Evolutionary conservation across 2,888 invertebrate species (phyloP).

Genomic region (Danaus chrysippus): DNA sequence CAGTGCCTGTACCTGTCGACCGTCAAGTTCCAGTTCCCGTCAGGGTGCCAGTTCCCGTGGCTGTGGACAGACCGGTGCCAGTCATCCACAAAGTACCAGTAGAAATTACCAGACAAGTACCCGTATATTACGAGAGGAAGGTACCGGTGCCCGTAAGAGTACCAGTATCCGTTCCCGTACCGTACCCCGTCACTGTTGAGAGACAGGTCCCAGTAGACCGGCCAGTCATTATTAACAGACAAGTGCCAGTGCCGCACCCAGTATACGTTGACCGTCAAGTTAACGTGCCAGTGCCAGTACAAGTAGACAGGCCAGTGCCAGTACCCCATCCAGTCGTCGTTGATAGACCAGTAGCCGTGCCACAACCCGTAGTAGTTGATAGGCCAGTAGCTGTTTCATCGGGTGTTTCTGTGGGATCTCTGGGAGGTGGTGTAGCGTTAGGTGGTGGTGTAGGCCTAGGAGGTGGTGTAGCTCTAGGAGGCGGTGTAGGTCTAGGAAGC

Average conservation of each 20-base stretch:
- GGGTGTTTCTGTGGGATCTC: conserved; percentile 15
- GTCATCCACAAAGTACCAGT: conserved; percentile 76
- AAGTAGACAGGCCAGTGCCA: conserved; percentile 74
- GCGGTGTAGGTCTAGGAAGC: neutral
- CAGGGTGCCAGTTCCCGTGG: conserved; percentile 73
- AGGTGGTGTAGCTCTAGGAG: conserved; percentile 3
- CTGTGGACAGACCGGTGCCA: conserved; percentile 74
- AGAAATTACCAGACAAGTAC: conserved; percentile 69
- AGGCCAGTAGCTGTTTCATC: conserved; percentile 45
- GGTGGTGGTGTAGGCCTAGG: conserved; percentile 12
- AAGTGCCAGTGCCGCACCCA: conserved; percentile 71
- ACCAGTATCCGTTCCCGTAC: conserved; percentile 75
- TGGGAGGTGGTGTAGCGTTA: conserved; percentile 9
- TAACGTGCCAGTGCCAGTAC: conserved; percentile 80
- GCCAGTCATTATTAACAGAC: conserved; percentile 79
- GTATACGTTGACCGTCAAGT: conserved; percentile 78
- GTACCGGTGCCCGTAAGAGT: conserved; percentile 76
- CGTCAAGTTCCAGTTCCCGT: conserved; percentile 72
- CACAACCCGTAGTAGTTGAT: conserved; percentile 58
- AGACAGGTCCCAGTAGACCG: conserved; percentile 78
- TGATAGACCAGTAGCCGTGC: conserved; percentile 54
- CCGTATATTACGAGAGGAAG: conserved; percentile 69
- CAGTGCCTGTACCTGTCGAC: conserved; percentile 54
- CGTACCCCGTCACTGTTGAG: conserved; percentile 79
- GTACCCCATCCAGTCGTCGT: conserved; percentile 49